A percentile compares a stretch with the other conserved stretches of the same genome.
These are phyloP conservation scores for Lordiphosa fenestrarum DNA, from an alignment of 2,888 invertebrate genomes.

Conservation along the genomic window DNA sequence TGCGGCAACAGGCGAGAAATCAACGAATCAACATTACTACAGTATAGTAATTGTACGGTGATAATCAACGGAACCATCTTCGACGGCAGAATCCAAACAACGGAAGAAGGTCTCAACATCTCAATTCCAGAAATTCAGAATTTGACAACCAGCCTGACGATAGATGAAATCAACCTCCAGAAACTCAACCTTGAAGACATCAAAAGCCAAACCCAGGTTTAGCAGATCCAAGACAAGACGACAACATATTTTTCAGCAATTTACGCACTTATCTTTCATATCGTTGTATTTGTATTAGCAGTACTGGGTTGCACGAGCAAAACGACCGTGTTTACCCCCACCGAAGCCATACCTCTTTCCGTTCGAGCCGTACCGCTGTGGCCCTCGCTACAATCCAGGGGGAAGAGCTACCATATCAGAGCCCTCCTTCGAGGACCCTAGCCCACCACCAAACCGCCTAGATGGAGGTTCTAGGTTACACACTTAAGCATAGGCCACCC, in stretches of 20 bases:
- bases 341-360: background rate
- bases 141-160: background rate
- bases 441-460: too few relatives aligned
- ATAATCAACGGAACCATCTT: too few relatives aligned
- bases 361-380: slow-evolving; percentile 1
- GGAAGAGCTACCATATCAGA: too few relatives aligned
- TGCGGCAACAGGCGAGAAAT: background rate
- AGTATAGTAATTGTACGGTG: too few relatives aligned
- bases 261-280: background rate
- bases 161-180: slow-evolving; percentile 2
- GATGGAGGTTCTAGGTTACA: too few relatives aligned
- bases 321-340: slow-evolving; percentile 1
- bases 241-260: background rate
- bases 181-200: slow-evolving; percentile 5
- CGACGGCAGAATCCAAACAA: background rate
- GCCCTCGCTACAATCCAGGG: background rate
- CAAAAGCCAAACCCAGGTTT: slow-evolving; percentile 1
- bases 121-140: background rate
- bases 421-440: too few relatives aligned
- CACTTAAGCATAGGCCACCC: too few relatives aligned
- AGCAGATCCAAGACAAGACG: background rate
- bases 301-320: background rate
- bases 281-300: background rate
- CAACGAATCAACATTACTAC: background rate
- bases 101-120: background rate